Evolutionary conservation across 2,888 invertebrate species (phyloP), one percentile per base, ranked within the genome.

Genomic region (Ormyrus labotus): DNA sequence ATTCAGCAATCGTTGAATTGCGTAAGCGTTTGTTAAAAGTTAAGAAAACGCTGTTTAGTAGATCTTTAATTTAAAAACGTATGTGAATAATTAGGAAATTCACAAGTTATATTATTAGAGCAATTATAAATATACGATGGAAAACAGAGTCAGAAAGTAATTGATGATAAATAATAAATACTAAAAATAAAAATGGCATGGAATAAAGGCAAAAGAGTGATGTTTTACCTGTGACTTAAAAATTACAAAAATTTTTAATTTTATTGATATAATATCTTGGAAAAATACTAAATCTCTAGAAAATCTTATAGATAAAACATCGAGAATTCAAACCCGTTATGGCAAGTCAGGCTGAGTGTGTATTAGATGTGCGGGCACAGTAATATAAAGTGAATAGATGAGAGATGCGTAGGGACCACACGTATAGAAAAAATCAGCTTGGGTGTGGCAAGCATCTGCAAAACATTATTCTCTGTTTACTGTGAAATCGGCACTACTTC

Each of bases 1-100:
- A 51, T 63, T 67, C 5, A 76, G n/a, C 55, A 34, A 72, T 64
- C 34, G 8, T 76, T 63, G 77, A 63, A 68, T 73, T 60, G 50
- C 53, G 58, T 51, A 76, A 57, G 47, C 60, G 53, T 75, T 51
- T 55, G 76, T 64, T 53, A 53, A 69, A 78, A 71, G 71, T 73
- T 76, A 70, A 78, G 53, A 63, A 65, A 67, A 82, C 65, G 45
- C 73, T 74, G 65, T 80, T 80, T 57, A 61, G 67, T 78, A 80
- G 80, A 77, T 64, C 78, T 80, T 82, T 79, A 34, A 73, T 80
- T 82, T 79, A 34, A 73, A 65, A 76, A 53, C 65, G 50, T 81
- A 76, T 64, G 81, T 81, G 75, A 81, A 81, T 79, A 79, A 68
- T 76, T 79, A 81, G 72, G 68, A 69, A 48, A 81, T 79, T 81